Percentiles rank a stretch among this genome's conserved stretches.
Conservation (phyloP, 1,140 invertebrate species). For the Anadara kagoshimensis region DNA sequence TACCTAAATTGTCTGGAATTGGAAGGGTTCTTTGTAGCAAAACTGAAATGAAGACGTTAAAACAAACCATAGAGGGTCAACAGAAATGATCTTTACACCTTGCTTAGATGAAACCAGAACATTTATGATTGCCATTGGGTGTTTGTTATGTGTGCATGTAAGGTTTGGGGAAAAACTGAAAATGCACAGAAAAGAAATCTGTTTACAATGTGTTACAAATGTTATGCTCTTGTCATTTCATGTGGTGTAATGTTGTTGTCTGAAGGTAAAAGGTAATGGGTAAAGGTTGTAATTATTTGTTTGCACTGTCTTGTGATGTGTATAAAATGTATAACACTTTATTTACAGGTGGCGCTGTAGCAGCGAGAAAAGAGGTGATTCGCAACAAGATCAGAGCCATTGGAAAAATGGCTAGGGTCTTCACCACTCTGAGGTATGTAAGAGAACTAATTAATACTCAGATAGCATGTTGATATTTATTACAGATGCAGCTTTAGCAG, state of each 20-base stretch:
- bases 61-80: too few relatives aligned
- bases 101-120: too few relatives aligned
- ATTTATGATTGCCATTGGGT: too few relatives aligned
- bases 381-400: slow-evolving; percentile 99
- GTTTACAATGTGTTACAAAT: background rate
- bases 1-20: too few relatives aligned
- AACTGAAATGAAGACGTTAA: too few relatives aligned
- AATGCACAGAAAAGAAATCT: too few relatives aligned
- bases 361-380: slow-evolving; percentile 99
- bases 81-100: too few relatives aligned
- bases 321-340: slow-evolving; percentile 16
- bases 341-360: slow-evolving; percentile 81
- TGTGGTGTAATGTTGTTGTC: background rate
- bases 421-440: slow-evolving; percentile 95
- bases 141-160: too few relatives aligned
- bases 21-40: too few relatives aligned
- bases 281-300: background rate
- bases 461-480: slow-evolving; percentile 35
- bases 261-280: background rate
- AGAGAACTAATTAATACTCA: slow-evolving; percentile 18
- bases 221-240: background rate
- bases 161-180: too few relatives aligned
- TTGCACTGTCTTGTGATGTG: background rate
- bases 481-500: slow-evolving; percentile 85
- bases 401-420: slow-evolving; percentile 99